Evolutionary conservation across 2,797 vertebrate genomes (phyloP).

Genomic region (Acanthurus lineatus): DNA sequence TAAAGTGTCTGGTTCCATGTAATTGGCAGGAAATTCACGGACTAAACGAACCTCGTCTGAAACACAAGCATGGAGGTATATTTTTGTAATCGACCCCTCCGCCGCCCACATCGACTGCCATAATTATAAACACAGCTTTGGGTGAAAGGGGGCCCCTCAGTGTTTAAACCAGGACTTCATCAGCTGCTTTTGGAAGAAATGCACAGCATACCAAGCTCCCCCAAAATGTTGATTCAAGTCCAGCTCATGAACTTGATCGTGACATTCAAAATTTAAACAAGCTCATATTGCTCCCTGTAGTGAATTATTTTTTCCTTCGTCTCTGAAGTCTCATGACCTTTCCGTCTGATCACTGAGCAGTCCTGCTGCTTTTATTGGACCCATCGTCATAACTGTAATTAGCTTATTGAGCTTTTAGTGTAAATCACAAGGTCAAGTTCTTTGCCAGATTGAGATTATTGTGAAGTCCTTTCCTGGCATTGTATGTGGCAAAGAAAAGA

Average conservation of each 20-base stretch:
- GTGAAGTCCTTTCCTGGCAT: too few relatives aligned
- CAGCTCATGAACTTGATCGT: not conserved
- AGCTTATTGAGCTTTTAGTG: not conserved
- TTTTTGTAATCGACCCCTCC: not conserved
- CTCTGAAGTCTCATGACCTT: not conserved
- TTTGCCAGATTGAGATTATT: not conserved
- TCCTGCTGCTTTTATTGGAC: constrained; percentile 18
- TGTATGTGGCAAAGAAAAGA: too few relatives aligned
- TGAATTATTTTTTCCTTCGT: not conserved
- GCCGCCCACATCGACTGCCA: not conserved
- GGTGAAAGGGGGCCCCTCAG: not conserved
- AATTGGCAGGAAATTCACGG: not conserved
- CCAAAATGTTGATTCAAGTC: not conserved
- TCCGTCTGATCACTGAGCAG: not conserved
- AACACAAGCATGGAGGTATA: not conserved
- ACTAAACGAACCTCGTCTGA: not conserved
- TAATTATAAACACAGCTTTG: not conserved
- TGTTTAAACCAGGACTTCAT: not conserved
- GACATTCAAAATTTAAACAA: not conserved
- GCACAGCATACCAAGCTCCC: not conserved
- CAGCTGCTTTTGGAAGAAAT: constrained; percentile 9
- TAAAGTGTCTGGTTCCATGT: not conserved
- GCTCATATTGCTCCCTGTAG: constrained; percentile 7
- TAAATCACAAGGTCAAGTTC: not conserved
- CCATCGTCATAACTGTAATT: not conserved